These are phyloP conservation scores for Hyalella azteca DNA, from an alignment of 2,888 invertebrate genomes.

Conservation along the genomic window DNA sequence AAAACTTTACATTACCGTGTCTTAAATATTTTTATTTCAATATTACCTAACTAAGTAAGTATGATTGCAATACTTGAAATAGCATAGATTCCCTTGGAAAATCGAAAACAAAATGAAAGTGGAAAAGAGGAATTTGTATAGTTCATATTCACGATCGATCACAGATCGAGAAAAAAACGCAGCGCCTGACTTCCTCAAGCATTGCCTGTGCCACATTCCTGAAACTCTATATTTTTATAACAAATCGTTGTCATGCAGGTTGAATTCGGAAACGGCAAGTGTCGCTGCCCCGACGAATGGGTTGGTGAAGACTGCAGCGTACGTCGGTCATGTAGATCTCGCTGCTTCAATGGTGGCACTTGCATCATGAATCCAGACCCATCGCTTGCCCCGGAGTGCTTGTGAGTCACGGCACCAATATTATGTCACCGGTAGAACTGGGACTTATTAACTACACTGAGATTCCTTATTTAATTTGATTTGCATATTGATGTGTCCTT, in stretches of 20 bases:
- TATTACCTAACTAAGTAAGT: too few relatives aligned
- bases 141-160: too few relatives aligned
- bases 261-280: constrained; percentile 47
- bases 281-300: constrained; percentile 69
- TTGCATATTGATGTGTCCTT: too few relatives aligned
- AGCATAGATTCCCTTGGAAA: too few relatives aligned
- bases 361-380: constrained; percentile 65
- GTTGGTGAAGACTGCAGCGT: constrained; percentile 68
- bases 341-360: constrained; percentile 68
- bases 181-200: too few relatives aligned
- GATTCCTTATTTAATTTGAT: too few relatives aligned
- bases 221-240: constrained; percentile 60
- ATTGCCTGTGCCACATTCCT: too few relatives aligned
- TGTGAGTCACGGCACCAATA: constrained; percentile 63
- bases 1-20: too few relatives aligned
- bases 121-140: too few relatives aligned
- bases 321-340: constrained; percentile 65
- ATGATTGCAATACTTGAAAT: too few relatives aligned
- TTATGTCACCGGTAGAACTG: background rate
- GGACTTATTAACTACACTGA: background rate
- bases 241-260: constrained; percentile 54
- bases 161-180: background rate
- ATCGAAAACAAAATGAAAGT: too few relatives aligned
- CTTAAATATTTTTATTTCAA: too few relatives aligned
- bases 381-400: constrained; percentile 63